phyloP scores from a whole-genome alignment of 2,797 vertebrate genomes.

The Leucoraja ocellata region DNA sequence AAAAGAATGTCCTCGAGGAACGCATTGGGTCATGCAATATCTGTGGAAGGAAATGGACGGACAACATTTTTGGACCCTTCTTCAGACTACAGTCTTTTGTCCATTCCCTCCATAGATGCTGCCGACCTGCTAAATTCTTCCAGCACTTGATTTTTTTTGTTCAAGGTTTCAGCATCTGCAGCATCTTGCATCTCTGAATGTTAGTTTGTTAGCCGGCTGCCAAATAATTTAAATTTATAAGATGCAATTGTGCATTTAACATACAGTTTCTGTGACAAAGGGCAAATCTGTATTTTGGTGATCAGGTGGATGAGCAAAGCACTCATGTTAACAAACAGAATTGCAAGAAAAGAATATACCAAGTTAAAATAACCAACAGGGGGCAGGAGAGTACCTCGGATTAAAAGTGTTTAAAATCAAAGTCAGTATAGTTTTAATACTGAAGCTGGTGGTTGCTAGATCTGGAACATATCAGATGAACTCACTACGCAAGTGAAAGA shows the following conservation, averaged over 20 bases:
- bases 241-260: constrained; percentile 66
- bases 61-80: too few relatives aligned
- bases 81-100: too few relatives aligned
- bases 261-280: constrained; percentile 44
- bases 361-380: constrained; percentile 81
- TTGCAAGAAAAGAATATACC: constrained; percentile 39
- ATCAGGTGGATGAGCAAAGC: constrained; percentile 43
- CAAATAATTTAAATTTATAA: constrained; percentile 54
- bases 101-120: too few relatives aligned
- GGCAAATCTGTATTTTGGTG: constrained; percentile 58
- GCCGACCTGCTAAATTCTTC: too few relatives aligned
- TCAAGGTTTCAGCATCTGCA: too few relatives aligned
- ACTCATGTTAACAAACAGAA: background rate
- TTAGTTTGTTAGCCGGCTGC: constrained; percentile 57
- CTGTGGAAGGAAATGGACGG: too few relatives aligned
- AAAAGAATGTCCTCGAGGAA: too few relatives aligned
- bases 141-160: too few relatives aligned
- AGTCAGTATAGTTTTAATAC: constrained; percentile 38
- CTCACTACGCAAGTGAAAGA: background rate
- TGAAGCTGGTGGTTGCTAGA: constrained; percentile 36
- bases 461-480: background rate
- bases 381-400: constrained; percentile 95
- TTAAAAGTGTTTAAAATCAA: constrained; percentile 50
- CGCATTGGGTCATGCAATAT: too few relatives aligned
- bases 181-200: too few relatives aligned